Percentiles rank a stretch among this genome's conserved stretches.
Evolutionary conservation across 2,888 invertebrate genomes (phyloP).

Genomic region (Athalia cordata): DNA sequence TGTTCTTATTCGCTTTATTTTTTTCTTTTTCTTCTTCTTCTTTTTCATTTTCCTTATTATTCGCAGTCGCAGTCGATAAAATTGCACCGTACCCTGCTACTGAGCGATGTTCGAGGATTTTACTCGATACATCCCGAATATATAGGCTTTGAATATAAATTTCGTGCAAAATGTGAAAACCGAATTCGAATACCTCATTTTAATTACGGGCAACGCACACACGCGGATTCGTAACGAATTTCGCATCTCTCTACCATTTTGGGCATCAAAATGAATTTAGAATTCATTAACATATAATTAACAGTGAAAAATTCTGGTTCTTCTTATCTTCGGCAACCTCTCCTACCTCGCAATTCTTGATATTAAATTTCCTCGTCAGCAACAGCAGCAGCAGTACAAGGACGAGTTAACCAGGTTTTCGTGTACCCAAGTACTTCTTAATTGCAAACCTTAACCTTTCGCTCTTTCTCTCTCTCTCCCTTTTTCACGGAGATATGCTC

Average conservation of each 20-base stretch:
- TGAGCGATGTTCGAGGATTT: too few species aligned
- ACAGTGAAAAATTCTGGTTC: neutral
- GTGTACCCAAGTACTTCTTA: slow-evolving; percentile 32
- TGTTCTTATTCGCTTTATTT: neutral
- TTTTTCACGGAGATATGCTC: too few species aligned
- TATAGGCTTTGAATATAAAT: too few species aligned
- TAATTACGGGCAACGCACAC: neutral
- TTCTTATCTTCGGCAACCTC: slow-evolving; percentile 19
- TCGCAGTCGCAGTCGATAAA: neutral
- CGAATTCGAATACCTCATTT: too few species aligned
- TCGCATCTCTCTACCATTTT: neutral
- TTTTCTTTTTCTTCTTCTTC: neutral
- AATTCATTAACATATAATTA: slow-evolving; percentile 37
- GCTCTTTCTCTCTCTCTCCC: too few species aligned
- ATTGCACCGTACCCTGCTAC: neutral
- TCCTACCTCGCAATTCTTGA: slow-evolving; percentile 20
- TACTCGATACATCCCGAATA: too few species aligned
- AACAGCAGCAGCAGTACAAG: neutral
- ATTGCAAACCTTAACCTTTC: slow-evolving; percentile 29
- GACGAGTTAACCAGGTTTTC: slow-evolving; percentile 40
- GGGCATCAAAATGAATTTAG: slow-evolving; percentile 17
- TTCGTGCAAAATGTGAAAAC: neutral
- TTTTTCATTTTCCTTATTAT: neutral
- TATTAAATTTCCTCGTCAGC: slow-evolving; percentile 35
- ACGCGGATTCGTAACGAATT: too few species aligned